Conservation (phyloP, 2,888 invertebrate species). For the Pterostichus madidus region DNA sequence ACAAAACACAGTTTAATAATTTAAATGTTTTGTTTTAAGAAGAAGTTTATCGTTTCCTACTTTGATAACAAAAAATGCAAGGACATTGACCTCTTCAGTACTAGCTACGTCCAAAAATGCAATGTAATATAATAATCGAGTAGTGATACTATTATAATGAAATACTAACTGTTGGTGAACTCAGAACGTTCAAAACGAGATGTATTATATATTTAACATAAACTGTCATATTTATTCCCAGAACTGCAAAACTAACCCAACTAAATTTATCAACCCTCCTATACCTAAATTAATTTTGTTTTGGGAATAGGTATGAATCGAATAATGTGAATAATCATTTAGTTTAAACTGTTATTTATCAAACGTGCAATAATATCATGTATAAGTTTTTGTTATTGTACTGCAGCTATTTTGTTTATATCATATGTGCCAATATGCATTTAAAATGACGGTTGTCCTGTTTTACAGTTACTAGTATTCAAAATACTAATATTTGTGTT, state of each 20-base stretch:
- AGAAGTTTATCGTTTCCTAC: conserved; percentile 35
- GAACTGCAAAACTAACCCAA: neutral
- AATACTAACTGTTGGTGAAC: conserved; percentile 65
- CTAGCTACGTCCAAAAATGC: conserved; percentile 65
- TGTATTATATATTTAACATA: conserved; percentile 59
- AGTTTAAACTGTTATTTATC: conserved; percentile 50
- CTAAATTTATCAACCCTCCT: no score
- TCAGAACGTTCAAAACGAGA: conserved; percentile 59
- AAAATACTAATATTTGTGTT: conserved; percentile 64
- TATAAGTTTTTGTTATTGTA: conserved; percentile 53
- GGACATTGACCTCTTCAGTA: conserved; percentile 56
- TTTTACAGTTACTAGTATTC: conserved; percentile 55
- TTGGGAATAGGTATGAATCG: conserved; percentile 51
- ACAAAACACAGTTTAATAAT: conserved; percentile 21
- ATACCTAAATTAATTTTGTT: conserved; percentile 39
- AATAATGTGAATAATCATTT: conserved; percentile 57
- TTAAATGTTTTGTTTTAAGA: conserved; percentile 39
- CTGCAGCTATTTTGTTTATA: conserved; percentile 45
- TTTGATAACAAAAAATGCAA: conserved; percentile 45
- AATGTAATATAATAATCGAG: conserved; percentile 66
- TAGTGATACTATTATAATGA: conserved; percentile 66
- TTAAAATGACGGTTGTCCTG: conserved; percentile 54
- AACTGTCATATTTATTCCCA: conserved; percentile 47
- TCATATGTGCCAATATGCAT: conserved; percentile 62
- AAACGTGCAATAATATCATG: conserved; percentile 41